These are phyloP conservation scores for Mugil cephalus DNA, from an alignment of 2,113 vertebrate species.

Conservation along the genomic window DNA sequence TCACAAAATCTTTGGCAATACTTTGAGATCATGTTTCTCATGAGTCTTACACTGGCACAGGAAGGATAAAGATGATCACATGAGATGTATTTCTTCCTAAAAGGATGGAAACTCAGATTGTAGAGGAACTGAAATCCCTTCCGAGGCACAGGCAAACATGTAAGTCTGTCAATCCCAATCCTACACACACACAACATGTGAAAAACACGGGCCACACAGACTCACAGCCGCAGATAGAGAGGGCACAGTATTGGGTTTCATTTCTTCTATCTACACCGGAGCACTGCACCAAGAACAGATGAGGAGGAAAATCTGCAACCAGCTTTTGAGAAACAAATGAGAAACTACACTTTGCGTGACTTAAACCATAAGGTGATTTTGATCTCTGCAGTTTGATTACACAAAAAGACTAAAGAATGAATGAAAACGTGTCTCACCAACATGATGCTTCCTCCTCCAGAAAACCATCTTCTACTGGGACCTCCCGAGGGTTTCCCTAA, in stretches of 20 bases:
- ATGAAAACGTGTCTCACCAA: constrained; percentile 43
- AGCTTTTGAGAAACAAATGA: background rate
- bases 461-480: constrained; percentile 77
- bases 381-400: too few relatives aligned
- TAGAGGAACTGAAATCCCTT: background rate
- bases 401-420: too few relatives aligned
- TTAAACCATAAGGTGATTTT: too few relatives aligned
- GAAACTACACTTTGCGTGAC: background rate
- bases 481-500: constrained; percentile 65
- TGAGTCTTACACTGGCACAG: background rate
- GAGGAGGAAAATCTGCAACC: background rate
- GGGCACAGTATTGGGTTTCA: background rate
- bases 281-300: background rate
- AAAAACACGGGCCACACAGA: background rate
- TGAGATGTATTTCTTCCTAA: background rate
- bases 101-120: background rate
- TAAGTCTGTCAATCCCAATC: background rate
- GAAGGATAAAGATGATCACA: constrained; percentile 3
- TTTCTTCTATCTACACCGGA: constrained; percentile 1
- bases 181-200: background rate
- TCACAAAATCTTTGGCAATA: constrained; percentile 11
- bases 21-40: background rate
- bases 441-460: constrained; percentile 58
- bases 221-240: background rate
- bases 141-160: background rate